phyloP scores from a whole-genome alignment of 2,888 invertebrate species.

The Leptinotarsa juncta region DNA sequence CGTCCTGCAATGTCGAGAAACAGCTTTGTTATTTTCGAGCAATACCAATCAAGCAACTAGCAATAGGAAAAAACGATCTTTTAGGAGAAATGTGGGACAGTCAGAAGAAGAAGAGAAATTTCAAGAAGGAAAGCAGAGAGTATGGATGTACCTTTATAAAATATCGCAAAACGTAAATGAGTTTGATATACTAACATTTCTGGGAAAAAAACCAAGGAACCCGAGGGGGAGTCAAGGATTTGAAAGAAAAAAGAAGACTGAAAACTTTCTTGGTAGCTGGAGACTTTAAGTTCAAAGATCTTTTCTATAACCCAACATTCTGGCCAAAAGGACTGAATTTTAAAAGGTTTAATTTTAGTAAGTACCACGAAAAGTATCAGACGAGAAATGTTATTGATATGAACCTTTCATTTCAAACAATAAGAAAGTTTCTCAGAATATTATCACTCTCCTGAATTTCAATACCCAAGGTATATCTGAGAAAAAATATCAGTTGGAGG shows the following conservation, averaged over 20 bases:
- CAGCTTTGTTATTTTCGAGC: too few species aligned
- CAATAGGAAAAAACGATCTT: not conserved
- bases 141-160: not conserved
- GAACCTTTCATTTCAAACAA: too few species aligned
- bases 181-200: not conserved
- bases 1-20: too few species aligned
- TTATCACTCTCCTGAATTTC: too few species aligned
- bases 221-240: not conserved
- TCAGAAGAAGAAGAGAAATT: slow-evolving; percentile 1
- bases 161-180: not conserved
- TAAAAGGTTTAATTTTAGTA: not conserved
- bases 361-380: not conserved
- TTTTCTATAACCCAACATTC: not conserved
- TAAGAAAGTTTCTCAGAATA: too few species aligned
- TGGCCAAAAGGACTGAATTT: not conserved
- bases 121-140: not conserved
- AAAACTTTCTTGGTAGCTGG: slow-evolving; percentile 1
- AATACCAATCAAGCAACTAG: too few species aligned
- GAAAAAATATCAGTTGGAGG: too few species aligned
- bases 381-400: not conserved
- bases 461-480: too few species aligned
- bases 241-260: not conserved
- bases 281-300: slow-evolving; percentile 2
- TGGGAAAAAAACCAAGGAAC: not conserved
- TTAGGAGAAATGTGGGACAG: slow-evolving; percentile 2